Evolutionary conservation across 2,113 vertebrate genomes (phyloP).

Genomic region (Scophthalmus maximus): DNA sequence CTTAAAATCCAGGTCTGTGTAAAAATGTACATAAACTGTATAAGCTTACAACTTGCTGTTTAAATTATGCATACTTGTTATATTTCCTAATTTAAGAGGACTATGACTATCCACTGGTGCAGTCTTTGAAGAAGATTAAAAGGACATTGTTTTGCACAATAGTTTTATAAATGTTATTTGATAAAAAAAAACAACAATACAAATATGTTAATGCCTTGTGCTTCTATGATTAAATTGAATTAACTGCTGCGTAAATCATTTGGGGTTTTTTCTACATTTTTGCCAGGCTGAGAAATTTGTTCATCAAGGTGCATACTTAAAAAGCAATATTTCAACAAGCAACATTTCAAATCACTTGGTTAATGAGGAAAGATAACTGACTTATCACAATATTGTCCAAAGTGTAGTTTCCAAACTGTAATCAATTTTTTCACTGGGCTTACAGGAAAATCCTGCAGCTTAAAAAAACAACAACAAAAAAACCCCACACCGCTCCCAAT

Average conservation of each 20-base stretch:
- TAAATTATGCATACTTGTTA: slow-evolving; percentile 87
- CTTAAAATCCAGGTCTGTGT: slow-evolving; percentile 81
- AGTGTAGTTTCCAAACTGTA: slow-evolving; percentile 14
- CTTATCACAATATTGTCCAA: slow-evolving; percentile 1
- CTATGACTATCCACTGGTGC: slow-evolving; percentile 85
- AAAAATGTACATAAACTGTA: slow-evolving; percentile 82
- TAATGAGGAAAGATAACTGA: slow-evolving; percentile 9
- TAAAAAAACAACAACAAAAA: neutral
- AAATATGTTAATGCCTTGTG: slow-evolving; percentile 81
- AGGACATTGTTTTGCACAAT: slow-evolving; percentile 95
- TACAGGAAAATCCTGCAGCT: slow-evolving; percentile 1
- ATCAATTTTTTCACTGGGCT: slow-evolving; percentile 1
- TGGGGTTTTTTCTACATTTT: slow-evolving; percentile 89
- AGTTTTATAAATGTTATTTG: slow-evolving; percentile 87
- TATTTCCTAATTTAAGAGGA: slow-evolving; percentile 86
- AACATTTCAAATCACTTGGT: neutral
- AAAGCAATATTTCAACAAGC: slow-evolving; percentile 3
- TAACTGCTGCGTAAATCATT: slow-evolving; percentile 88
- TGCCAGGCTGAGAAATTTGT: slow-evolving; percentile 24
- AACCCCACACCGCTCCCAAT: neutral
- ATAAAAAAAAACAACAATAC: slow-evolving; percentile 74
- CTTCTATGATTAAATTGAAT: slow-evolving; percentile 96
- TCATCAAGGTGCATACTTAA: slow-evolving; percentile 5
- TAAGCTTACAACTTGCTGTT: slow-evolving; percentile 81
- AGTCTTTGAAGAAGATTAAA: slow-evolving; percentile 83